phyloP scores from a whole-genome alignment of 2,797 vertebrate species.

The Psittacula echo region DNA sequence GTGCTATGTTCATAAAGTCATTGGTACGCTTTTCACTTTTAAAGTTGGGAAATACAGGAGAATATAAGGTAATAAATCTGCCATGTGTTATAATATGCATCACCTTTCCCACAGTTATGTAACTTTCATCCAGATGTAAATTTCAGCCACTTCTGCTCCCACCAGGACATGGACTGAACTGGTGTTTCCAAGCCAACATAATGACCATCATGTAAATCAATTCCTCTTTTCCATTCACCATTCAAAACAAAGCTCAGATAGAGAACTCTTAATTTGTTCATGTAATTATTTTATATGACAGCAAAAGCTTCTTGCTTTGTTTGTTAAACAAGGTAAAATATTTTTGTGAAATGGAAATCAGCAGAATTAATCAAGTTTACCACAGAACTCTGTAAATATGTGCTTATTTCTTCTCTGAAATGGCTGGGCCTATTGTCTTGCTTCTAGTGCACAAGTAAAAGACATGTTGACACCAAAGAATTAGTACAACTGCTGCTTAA shows the following conservation, averaged over 20 bases:
- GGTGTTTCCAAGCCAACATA: not conserved
- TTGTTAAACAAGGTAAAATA: not conserved
- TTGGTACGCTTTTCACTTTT: not conserved
- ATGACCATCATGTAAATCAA: not conserved
- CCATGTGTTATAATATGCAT: not conserved
- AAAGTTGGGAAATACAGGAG: not conserved
- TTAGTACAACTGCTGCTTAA: not conserved
- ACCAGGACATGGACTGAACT: not conserved
- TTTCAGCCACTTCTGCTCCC: not conserved
- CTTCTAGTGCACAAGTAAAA: not conserved
- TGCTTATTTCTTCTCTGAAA: not conserved
- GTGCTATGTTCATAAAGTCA: not conserved
- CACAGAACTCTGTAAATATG: not conserved
- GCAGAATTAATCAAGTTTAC: not conserved
- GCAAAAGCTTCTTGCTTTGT: not conserved
- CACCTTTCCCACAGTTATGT: not conserved
- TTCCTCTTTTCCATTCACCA: not conserved
- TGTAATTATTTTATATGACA: not conserved
- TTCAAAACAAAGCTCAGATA: not conserved
- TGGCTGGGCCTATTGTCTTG: not conserved
- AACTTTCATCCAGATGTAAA: not conserved
- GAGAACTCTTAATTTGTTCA: not conserved
- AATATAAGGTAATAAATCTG: slow-evolving; percentile 4
- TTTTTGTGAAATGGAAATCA: not conserved
- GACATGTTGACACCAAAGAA: not conserved